These are phyloP conservation scores for Ibycter americanus DNA, from an alignment of 2,797 vertebrate species.

Conservation along the genomic window DNA sequence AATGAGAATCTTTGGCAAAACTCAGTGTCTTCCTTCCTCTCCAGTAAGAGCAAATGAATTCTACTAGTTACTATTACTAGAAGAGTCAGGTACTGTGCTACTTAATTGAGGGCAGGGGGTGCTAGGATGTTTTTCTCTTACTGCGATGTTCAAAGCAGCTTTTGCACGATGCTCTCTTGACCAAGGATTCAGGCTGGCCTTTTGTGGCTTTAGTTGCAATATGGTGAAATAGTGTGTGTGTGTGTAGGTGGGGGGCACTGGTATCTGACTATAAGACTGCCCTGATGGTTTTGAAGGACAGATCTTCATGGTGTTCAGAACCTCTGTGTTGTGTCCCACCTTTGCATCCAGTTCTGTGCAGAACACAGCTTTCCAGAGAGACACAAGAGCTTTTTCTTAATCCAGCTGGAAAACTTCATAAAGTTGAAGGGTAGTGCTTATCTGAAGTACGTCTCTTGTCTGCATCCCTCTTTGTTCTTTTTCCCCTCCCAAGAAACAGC, in stretches of 20 bases:
- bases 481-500: neutral
- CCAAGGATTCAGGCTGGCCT: neutral
- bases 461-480: neutral
- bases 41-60: neutral
- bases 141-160: neutral
- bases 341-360: neutral
- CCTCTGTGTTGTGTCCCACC: neutral
- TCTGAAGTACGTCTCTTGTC: neutral
- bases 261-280: neutral
- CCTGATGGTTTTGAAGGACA: neutral
- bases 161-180: neutral
- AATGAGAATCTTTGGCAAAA: neutral
- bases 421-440: neutral
- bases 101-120: neutral
- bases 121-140: neutral
- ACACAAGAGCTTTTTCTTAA: neutral
- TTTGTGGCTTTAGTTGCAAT: neutral
- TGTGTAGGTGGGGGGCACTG: neutral
- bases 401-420: neutral
- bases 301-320: neutral
- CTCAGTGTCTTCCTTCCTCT: neutral
- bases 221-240: neutral
- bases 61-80: neutral
- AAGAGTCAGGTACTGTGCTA: neutral
- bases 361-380: neutral